These are phyloP conservation scores for Chaetops frenatus DNA, from an alignment of 2,113 vertebrate genomes.

Conservation along the genomic window DNA sequence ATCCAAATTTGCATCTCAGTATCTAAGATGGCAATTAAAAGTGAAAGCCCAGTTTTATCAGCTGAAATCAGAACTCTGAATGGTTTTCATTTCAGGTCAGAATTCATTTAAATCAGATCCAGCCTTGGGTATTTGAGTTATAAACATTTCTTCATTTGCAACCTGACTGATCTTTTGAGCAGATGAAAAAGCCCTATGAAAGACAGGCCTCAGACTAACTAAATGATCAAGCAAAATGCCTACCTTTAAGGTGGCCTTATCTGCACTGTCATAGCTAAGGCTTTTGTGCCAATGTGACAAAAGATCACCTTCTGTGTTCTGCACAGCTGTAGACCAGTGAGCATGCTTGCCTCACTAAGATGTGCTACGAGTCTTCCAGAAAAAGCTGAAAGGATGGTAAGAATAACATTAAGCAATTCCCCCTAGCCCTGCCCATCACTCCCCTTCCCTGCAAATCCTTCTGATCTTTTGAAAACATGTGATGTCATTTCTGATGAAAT, in stretches of 20 bases:
- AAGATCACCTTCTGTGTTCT: not conserved
- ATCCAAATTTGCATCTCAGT: not conserved
- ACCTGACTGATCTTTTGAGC: not conserved
- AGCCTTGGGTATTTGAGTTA: not conserved
- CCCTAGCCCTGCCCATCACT: not conserved
- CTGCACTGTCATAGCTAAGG: not conserved
- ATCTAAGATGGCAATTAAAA: not conserved
- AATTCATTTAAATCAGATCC: not conserved
- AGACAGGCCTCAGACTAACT: not conserved
- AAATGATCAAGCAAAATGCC: not conserved
- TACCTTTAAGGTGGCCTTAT: not conserved
- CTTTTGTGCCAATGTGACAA: not conserved
- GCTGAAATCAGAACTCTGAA: not conserved
- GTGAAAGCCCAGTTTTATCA: not conserved
- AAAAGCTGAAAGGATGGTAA: not conserved
- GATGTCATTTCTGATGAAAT: not conserved
- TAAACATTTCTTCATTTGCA: constrained; percentile 5
- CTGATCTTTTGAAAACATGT: not conserved
- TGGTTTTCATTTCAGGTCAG: not conserved
- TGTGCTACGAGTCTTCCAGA: not conserved
- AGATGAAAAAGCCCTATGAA: not conserved
- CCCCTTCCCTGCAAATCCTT: not conserved
- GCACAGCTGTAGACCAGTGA: not conserved
- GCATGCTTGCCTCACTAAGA: not conserved
- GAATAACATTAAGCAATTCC: not conserved